phyloP scores from a whole-genome alignment of 2,113 vertebrate genomes.

The Anguilla japonica region DNA sequence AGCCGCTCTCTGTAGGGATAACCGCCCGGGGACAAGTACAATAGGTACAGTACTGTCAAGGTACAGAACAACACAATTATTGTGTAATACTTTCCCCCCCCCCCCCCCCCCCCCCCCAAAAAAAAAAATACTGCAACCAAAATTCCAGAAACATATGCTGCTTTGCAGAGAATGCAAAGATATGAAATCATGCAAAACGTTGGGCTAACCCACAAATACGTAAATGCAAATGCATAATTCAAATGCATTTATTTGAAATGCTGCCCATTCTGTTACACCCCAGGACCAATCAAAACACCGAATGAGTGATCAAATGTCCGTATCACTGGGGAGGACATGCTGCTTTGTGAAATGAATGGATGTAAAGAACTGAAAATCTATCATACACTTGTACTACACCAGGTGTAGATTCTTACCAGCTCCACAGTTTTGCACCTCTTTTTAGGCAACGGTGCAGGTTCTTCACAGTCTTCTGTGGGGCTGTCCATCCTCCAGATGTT shows the following conservation, averaged over 20 bases:
- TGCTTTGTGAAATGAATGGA: no score
- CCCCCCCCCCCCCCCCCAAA: no score
- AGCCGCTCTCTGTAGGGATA: constrained; percentile 35
- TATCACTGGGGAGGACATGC: constrained; percentile 24
- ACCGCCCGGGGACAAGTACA: no score
- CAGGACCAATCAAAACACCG: not conserved
- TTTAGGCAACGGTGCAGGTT: constrained; percentile 24
- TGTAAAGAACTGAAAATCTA: no score
- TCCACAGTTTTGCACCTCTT: constrained; percentile 54
- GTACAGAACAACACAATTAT: constrained; percentile 7
- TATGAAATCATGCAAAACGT: not conserved
- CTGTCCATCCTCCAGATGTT: constrained; percentile 79
- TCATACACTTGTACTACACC: not conserved
- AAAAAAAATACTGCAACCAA: no score
- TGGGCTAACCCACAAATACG: no score
- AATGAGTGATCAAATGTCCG: not conserved
- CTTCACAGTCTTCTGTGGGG: constrained; percentile 78
- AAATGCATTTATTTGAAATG: no score
- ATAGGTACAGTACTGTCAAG: constrained; percentile 30
- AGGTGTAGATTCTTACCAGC: constrained; percentile 52
- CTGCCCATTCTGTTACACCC: no score
- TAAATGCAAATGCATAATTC: no score
- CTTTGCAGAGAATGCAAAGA: not conserved
- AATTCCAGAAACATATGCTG: no score
- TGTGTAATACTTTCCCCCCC: constrained; percentile 51